Base-by-base conservation (phyloP, 2,888 invertebrate genomes). In the Caenorhabditis japonica region DNA sequence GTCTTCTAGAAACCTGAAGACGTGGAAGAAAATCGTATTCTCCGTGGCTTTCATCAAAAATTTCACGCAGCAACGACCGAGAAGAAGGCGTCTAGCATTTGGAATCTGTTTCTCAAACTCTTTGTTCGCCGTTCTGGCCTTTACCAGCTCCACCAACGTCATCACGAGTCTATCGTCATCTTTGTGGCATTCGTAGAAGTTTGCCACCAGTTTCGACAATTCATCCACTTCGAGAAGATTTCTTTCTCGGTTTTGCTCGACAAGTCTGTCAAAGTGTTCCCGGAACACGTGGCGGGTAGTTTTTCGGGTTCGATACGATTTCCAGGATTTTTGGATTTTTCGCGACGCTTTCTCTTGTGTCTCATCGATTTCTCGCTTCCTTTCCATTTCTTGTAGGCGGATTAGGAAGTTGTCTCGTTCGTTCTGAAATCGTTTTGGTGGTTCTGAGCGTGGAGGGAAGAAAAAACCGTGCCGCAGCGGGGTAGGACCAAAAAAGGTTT, bases 361-460 rank as follows among this genome's bases (percentile, higher is more conserved):
- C 30, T 60, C 72, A 4, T 64, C 66, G 12, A 12, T 13, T 36
- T 46, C 47, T 10, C 53, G 39, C 12, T 69, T 47, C 25, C 43
- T 23, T 46, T 59, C 59, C 53, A 69, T 59, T n/a, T 69, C 47
- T 3, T 25, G n/a, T 19, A 76, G 25, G 8, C 61, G 49, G 21
- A 56, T 30, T 13, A 79, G 41, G 27, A 76, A 79, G 15, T 62
- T 46, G 17, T 74, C 70, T 8, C 78, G 39, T 34, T 71, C 71
- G 49, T 79, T 79, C 77, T 75, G 43, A 30, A 75, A 66, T 23
- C 43, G 1, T 43, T 25, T 36, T 38, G n/a, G 25, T 39, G n/a
- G n/a, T n/a, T n/a, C n/a, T n/a, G n/a, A n/a, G n/a, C n/a, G n/a
- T n/a, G n/a, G n/a, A n/a, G n/a, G n/a, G n/a, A n/a, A n/a, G n/a